Base-by-base conservation (phyloP, 2,888 invertebrate species). In the Calliphora vomitoria region DNA sequence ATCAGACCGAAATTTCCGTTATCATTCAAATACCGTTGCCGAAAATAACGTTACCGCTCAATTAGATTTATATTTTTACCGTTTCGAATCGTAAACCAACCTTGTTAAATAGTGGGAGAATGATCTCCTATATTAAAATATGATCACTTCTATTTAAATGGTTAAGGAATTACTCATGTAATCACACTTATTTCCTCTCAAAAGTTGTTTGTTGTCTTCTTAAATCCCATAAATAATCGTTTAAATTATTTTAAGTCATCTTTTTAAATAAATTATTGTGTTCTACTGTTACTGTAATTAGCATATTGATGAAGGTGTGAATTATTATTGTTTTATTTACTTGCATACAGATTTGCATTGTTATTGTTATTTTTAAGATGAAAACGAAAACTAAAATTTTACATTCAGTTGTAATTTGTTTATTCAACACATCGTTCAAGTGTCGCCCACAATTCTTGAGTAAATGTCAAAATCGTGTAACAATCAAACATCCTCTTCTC, bases 391-490 rank as follows among this genome's bases (percentile, higher is more conserved):
- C 13, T 58, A 58, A 15, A 58, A 74, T 50, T 44, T 41, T 50
- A 41, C 6, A 60, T 66, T 79, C 15, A 80, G 84, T 85, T 68
- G 38, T 25, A 50, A 58, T 50, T 72, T 84, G 10, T 47, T 74
- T 74, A 41, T 60, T 60, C n/a, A n/a, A 64, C n/a, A 64, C 41
- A 20, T 5, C 47, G 35, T 20, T 72, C 72, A 58, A 75, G 66
- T 38, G 35, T 50, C 35, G 1, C 13, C 66, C 15, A 31, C n/a
- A 64, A 31, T 10, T 58, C 8, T 60, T 18, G 18, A 20, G 10
- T 35, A 47, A 81, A 86, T 88, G 88, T 81, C 82, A 20, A 81
- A 83, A 83, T 53, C 38, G 4, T 8, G 20, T 8, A 83, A 83
- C 50, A 76, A 53, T 25, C 44, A 44, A 64, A 55, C 55, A 3